A percentile compares a stretch with the other conserved stretches of the same genome.
Evolutionary conservation across 2,888 invertebrate genomes (phyloP).

Genomic region (Ptychoptera contaminata): DNA sequence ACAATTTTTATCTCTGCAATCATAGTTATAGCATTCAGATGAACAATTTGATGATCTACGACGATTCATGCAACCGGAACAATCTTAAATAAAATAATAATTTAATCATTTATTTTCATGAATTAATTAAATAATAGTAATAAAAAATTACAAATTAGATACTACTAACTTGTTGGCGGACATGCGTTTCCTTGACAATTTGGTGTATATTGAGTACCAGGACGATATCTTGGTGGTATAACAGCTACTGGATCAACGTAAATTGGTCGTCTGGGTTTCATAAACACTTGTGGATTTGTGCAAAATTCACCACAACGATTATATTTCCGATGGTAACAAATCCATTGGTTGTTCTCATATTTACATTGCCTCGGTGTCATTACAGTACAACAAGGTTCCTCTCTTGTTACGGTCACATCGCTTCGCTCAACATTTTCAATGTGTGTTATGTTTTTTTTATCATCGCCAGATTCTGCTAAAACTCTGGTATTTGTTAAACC

Average conservation of each 20-base stretch:
- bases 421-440: too few relatives aligned
- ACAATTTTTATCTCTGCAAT: background rate
- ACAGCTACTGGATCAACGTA: background rate
- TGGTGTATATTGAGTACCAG: slow-evolving; percentile 1
- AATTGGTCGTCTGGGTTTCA: slow-evolving; percentile 12
- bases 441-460: too few relatives aligned
- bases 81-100: background rate
- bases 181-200: slow-evolving; percentile 4
- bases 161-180: too few relatives aligned
- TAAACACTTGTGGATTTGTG: slow-evolving; percentile 15
- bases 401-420: too few relatives aligned
- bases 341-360: slow-evolving; percentile 12
- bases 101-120: background rate
- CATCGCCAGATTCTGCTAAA: too few relatives aligned
- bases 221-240: slow-evolving; percentile 8
- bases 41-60: background rate
- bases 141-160: too few relatives aligned
- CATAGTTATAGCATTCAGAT: background rate
- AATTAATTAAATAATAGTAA: too few relatives aligned
- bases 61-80: background rate
- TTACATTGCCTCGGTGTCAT: slow-evolving; percentile 18
- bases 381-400: slow-evolving; percentile 17
- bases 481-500: slow-evolving; percentile 14
- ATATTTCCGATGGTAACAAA: slow-evolving; percentile 17
- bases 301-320: slow-evolving; percentile 19